Conservation (phyloP, 2,888 invertebrate species). For the Rutpela maculata region DNA sequence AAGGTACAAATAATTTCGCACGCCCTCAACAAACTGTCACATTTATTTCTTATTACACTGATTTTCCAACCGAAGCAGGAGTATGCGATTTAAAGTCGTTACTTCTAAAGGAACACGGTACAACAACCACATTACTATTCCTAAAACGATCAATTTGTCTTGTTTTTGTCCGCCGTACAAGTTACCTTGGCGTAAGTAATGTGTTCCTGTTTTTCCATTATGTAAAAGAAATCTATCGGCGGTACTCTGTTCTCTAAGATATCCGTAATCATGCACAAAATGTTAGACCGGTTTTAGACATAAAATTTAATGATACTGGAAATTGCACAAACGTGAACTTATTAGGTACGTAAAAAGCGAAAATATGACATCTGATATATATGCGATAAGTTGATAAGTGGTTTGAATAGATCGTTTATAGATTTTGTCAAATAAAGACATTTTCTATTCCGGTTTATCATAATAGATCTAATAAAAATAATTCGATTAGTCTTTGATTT, state of each 20-base stretch:
- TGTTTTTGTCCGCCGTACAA: conserved; percentile 22
- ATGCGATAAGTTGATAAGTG: conserved; percentile 11
- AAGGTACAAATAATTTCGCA: no score
- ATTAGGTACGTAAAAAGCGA: conserved; percentile 17
- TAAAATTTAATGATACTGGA: conserved; percentile 17
- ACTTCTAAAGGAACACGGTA: conserved; percentile 5
- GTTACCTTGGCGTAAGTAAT: conserved; percentile 5
- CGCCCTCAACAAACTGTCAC: no score
- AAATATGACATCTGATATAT: conserved; percentile 13
- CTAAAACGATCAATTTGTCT: conserved; percentile 30
- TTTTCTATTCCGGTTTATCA: conserved; percentile 11
- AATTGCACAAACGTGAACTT: conserved; percentile 15
- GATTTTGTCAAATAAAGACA: conserved; percentile 16
- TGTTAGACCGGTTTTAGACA: conserved; percentile 11
- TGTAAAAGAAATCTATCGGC: conserved; percentile 14
- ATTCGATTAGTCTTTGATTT: conserved; percentile 4
- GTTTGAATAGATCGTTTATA: background rate
- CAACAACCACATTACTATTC: conserved; percentile 21
- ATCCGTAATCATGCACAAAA: conserved; percentile 19
- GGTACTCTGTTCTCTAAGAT: conserved; percentile 3
- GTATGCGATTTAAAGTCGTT: background rate
- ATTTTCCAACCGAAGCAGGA: no score
- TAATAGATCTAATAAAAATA: background rate
- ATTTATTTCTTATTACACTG: no score
- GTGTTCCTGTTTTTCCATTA: conserved; percentile 31